Base-by-base conservation (phyloP, 2,797 vertebrate species). In the Chaetodon trifasciatus region DNA sequence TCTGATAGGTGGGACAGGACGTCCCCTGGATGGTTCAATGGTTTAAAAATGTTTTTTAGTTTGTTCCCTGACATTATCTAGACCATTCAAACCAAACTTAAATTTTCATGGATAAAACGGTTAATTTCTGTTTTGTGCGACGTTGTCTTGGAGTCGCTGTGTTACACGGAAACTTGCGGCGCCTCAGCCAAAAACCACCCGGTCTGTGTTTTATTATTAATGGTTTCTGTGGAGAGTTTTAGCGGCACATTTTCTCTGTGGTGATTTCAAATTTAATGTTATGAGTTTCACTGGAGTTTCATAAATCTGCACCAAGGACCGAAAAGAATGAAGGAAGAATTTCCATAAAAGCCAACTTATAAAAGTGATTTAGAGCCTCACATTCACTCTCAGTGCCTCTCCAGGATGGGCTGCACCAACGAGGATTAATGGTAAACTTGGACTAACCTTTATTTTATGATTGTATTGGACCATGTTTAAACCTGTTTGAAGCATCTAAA, bases 301-400 rank as follows among this genome's bases (percentile, higher is more conserved):
- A 49, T 80, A 55, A 79, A 72, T 79, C 57, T 35, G 11, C 19
- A 44, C 8, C 67, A 6, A 32, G 46, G 24, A 70, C 39, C 6
- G 13, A 64, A 24, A 12, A 40, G 28, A 47, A 70, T 8, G 32
- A n/a, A 58, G 42, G 23, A 19, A 21, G 46, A 37, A 62, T 40
- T 69, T 55, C 55, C 53, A 80, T 60, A 32, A 77, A 28, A 44
- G 68, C 24, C 19, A 55, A 42, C 58, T 47, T 39, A 52, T 64
- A 58, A 75, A 75, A 60, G 50, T 52, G 71, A 70, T 62, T 39
- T 11, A 65, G 13, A 53, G 49, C 62, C 35, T 66, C 53, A 17
- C 67, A 13, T 10, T 32, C 21, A 52, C 21, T 23, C 56, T 46
- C 62, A 24, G 6, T 39, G 5, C 3, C 0, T 6, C 35, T 24